Evolutionary conservation across 1,140 invertebrate genomes (phyloP).

Genomic region (Philopotamus ludificatus): DNA sequence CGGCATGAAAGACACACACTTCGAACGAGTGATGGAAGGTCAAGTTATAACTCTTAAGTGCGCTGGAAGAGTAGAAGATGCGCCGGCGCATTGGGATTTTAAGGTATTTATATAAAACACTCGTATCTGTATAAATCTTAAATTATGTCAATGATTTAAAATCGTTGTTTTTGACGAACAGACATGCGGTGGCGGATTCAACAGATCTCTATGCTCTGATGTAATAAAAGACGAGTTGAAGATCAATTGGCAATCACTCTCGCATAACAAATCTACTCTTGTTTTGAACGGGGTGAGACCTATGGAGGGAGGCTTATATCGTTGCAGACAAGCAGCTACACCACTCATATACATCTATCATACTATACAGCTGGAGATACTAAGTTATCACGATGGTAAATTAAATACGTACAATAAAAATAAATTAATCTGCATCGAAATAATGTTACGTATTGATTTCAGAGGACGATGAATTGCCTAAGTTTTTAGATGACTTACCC

Average conservation of each 20-base stretch:
- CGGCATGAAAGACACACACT: not conserved
- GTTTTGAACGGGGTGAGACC: slow-evolving; percentile 5
- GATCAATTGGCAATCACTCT: slow-evolving; percentile 6
- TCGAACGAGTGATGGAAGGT: slow-evolving; percentile 28
- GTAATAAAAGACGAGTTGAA: not conserved
- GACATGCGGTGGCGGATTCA: slow-evolving; percentile 31
- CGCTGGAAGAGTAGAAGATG: slow-evolving; percentile 35
- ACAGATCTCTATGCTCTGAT: slow-evolving; percentile 18
- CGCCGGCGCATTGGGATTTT: slow-evolving; percentile 33
- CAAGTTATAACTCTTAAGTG: slow-evolving; percentile 29
- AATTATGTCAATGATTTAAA: not conserved
- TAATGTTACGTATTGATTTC: slow-evolving; percentile 19
- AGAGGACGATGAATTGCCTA: slow-evolving; percentile 33
- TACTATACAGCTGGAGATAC: slow-evolving; percentile 28
- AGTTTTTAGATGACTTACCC: slow-evolving; percentile 35
- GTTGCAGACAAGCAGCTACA: slow-evolving; percentile 33
- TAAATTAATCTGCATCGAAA: no score
- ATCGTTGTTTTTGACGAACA: slow-evolving; percentile 7
- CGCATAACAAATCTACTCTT: slow-evolving; percentile 4
- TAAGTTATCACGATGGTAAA: slow-evolving; percentile 18
- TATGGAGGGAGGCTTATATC: slow-evolving; percentile 27
- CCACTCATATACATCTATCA: slow-evolving; percentile 20
- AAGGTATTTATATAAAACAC: slow-evolving; percentile 32
- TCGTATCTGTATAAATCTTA: not conserved
- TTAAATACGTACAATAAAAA: slow-evolving; percentile 11